Evolutionary conservation across 2,888 invertebrate genomes (phyloP).

Genomic region (Harmothoe impar): DNA sequence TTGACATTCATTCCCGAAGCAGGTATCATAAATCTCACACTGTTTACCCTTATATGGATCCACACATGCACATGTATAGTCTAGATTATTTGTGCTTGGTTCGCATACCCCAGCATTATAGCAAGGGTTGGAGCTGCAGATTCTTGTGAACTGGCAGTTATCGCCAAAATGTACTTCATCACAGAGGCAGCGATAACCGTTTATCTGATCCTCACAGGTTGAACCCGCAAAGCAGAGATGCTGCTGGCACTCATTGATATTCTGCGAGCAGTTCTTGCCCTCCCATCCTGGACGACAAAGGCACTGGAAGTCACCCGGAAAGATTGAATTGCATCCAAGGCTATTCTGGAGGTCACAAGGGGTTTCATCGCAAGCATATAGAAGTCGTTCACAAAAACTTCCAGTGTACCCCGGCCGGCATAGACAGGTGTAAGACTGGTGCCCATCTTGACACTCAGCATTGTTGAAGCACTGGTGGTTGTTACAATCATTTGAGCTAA

Average conservation of each 20-base stretch:
- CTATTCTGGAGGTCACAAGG: slow-evolving; percentile 74
- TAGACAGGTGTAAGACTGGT: slow-evolving; percentile 73
- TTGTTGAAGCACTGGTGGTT: slow-evolving; percentile 63
- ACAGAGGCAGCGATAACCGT: slow-evolving; percentile 68
- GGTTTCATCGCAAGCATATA: slow-evolving; percentile 73
- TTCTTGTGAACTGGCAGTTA: slow-evolving; percentile 73
- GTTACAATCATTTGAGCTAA: slow-evolving; percentile 74
- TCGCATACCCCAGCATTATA: slow-evolving; percentile 78
- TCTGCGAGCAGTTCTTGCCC: slow-evolving; percentile 71
- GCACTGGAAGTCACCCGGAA: slow-evolving; percentile 74
- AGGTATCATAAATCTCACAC: slow-evolving; percentile 77
- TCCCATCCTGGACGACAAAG: slow-evolving; percentile 76
- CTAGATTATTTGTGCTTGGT: slow-evolving; percentile 69
- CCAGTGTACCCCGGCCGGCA: slow-evolving; percentile 79
- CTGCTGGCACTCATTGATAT: slow-evolving; percentile 69
- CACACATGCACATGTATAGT: slow-evolving; percentile 75
- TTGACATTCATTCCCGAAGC: slow-evolving; percentile 73
- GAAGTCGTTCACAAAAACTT: slow-evolving; percentile 72
- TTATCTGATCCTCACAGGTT: slow-evolving; percentile 66
- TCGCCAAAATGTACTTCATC: slow-evolving; percentile 68
- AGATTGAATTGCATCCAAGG: slow-evolving; percentile 72
- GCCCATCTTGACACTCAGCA: slow-evolving; percentile 73
- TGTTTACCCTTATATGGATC: slow-evolving; percentile 74
- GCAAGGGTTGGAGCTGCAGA: slow-evolving; percentile 78
- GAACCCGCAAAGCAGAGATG: slow-evolving; percentile 67